These are phyloP conservation scores for Drosophila parabipectinata DNA, from an alignment of 1,140 invertebrate species.

Conservation along the genomic window DNA sequence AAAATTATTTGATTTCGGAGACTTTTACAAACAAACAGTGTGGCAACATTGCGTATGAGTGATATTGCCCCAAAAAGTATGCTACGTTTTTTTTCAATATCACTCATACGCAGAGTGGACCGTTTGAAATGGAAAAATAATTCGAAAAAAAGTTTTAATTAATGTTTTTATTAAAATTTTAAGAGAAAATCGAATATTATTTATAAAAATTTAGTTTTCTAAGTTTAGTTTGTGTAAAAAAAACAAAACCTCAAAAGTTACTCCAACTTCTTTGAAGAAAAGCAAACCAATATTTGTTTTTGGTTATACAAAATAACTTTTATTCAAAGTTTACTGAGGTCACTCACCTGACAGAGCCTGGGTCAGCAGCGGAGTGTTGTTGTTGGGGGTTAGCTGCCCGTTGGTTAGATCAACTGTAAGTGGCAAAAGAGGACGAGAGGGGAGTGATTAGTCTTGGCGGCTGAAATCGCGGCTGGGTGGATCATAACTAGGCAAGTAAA, in stretches of 20 bases:
- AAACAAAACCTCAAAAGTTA: no score
- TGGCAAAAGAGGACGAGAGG: constrained; percentile 64
- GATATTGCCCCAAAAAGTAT: neutral
- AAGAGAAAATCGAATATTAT: no score
- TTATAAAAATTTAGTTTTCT: no score
- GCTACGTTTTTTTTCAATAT: neutral
- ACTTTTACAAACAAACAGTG: neutral
- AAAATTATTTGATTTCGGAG: neutral
- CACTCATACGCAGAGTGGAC: neutral
- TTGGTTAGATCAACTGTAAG: constrained; percentile 95
- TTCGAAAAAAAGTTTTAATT: no score
- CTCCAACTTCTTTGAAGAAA: no score
- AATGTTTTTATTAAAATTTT: no score
- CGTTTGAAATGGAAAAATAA: no score
- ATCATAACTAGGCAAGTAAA: constrained; percentile 55
- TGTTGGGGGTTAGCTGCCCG: constrained; percentile 96
- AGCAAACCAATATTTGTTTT: neutral
- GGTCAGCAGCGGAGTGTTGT: constrained; percentile 96
- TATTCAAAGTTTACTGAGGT: neutral
- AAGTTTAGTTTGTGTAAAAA: no score
- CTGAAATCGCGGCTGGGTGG: neutral
- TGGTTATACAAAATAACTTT: neutral
- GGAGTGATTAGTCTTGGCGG: constrained; percentile 43
- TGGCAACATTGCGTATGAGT: constrained; percentile 2
- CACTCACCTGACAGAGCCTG: constrained; percentile 96